Conservation (phyloP, 2,888 invertebrate species). For the Criorhina ranunculi region DNA sequence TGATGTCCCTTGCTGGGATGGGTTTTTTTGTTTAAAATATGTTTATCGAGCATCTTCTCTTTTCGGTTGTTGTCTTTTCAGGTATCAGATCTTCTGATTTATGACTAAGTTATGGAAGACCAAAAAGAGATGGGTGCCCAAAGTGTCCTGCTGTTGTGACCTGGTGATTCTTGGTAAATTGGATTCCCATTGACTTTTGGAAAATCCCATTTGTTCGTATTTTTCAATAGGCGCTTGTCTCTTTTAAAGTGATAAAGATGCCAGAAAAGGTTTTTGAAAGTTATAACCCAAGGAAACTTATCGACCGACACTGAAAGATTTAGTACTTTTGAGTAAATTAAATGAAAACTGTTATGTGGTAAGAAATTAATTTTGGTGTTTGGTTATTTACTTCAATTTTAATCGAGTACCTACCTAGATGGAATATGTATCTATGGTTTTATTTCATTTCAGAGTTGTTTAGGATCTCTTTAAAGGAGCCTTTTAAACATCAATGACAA, state of each 20-base stretch:
- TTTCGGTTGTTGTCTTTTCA: slow-evolving; percentile 45
- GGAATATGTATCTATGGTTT: too few species aligned
- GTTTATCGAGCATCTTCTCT: slow-evolving; percentile 42
- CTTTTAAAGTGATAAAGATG: slow-evolving; percentile 42
- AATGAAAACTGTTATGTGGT: neutral
- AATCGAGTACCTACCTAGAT: neutral
- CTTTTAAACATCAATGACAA: too few species aligned
- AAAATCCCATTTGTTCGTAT: slow-evolving; percentile 50
- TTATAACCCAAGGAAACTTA: slow-evolving; percentile 49
- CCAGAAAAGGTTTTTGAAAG: slow-evolving; percentile 25
- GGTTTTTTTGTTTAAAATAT: slow-evolving; percentile 50
- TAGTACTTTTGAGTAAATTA: slow-evolving; percentile 10
- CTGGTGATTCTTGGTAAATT: slow-evolving; percentile 59
- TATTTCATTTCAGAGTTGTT: too few species aligned
- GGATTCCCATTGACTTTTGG: slow-evolving; percentile 67
- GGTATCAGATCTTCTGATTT: slow-evolving; percentile 44
- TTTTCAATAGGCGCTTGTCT: slow-evolving; percentile 30
- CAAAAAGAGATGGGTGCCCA: neutral
- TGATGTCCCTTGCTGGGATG: slow-evolving; percentile 57
- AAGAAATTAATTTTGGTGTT: neutral
- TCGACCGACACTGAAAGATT: slow-evolving; percentile 13
- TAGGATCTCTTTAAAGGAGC: too few species aligned
- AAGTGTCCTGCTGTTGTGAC: slow-evolving; percentile 58
- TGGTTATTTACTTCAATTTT: neutral
- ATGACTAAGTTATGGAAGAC: slow-evolving; percentile 41